These are phyloP conservation scores for Saxidomus purpurata DNA, from an alignment of 1,140 invertebrate genomes.

Conservation along the genomic window DNA sequence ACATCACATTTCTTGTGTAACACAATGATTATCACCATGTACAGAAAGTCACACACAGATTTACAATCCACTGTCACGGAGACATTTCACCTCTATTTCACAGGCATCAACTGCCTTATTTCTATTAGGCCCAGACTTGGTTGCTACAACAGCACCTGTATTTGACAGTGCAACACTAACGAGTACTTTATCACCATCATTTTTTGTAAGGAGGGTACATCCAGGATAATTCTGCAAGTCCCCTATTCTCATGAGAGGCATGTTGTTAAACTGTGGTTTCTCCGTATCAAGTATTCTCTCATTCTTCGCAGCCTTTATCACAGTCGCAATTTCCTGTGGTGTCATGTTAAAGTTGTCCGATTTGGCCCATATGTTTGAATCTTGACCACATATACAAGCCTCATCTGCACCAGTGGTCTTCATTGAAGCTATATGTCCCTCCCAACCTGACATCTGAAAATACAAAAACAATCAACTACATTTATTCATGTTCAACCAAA, in stretches of 20 bases:
- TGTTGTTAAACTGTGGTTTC: neutral
- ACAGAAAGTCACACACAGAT: neutral
- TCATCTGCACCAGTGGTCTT: neutral
- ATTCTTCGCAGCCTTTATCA: neutral
- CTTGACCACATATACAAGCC: neutral
- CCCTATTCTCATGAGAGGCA: neutral
- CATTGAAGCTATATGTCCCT: neutral
- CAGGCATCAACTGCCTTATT: neutral
- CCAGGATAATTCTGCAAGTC: neutral
- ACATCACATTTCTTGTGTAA: neutral
- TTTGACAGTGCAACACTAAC: neutral
- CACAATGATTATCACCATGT: too few species aligned
- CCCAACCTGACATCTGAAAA: slow-evolving; percentile 50
- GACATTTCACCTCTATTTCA: slow-evolving; percentile 7
- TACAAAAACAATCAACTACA: neutral
- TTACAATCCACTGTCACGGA: neutral
- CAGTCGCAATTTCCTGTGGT: neutral
- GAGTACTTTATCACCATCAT: neutral
- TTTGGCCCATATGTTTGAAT: slow-evolving; percentile 5
- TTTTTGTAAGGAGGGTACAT: neutral
- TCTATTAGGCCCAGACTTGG: neutral
- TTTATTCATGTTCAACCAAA: too few species aligned
- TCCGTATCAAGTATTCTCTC: neutral
- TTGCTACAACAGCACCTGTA: neutral
- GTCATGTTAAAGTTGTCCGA: neutral